Evolutionary conservation across 2,888 invertebrate genomes (phyloP), one percentile per base, ranked within the genome.

Genomic region (Ceratothoa steindachneri): DNA sequence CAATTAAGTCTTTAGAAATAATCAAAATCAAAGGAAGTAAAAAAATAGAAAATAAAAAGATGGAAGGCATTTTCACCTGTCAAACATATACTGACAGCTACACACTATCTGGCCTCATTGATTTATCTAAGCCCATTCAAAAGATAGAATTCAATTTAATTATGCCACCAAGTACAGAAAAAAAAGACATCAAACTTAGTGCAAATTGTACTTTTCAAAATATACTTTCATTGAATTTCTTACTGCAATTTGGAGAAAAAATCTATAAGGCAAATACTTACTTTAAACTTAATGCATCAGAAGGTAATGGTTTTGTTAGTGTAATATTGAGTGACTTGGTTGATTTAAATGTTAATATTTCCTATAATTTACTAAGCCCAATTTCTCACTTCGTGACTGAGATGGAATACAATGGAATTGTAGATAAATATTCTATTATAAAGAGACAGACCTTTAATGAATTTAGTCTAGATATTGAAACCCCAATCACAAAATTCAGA

Each of bases 401-500:
- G 7, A 15, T 72, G 22, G 69, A 66, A 22, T 66, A 60, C 9
- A 72, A 69, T 19, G 70, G 60, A 0, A 19, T 66, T 9, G 60
- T 41, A 2, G 68, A 75, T 9, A 66, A 69, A 31, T 65, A 74
- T n/a, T 72, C 72, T 24, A 15, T 74, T 15, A 53, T 66, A 15
- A 27, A 30, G 12, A 29, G 51, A 22, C 22, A 74, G 22, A 72
- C 72, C 53, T 68, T 60, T n/a, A 74, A 74, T 55, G 60, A 76
- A 30, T 24, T 79, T 15, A 12, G 30, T 5, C 19, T 72, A 19
- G 65, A 67, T 12, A 66, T 76, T 7, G 65, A 31, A n/a, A 74
- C 79, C 15, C 79, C 79, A 15, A 72, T 76, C 60, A 28, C 30
- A 27, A 60, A 65, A 27, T 74, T 67, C 52, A 72, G 72, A 65